phyloP scores from a whole-genome alignment of 2,888 invertebrate genomes.

The Caenorhabditis sinica region DNA sequence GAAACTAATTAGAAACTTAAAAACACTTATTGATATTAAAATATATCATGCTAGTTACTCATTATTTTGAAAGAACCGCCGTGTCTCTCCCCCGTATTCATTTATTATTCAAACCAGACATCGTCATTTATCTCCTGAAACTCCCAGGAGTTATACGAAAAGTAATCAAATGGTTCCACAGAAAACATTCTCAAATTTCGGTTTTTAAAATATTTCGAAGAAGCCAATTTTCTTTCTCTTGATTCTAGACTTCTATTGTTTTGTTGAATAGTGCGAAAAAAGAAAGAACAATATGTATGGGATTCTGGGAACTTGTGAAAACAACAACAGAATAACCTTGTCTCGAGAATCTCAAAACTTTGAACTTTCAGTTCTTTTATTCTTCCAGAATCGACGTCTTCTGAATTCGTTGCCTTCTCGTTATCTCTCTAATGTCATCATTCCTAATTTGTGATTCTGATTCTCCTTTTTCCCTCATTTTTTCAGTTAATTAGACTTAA shows the following conservation, averaged over 20 bases:
- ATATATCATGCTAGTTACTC: constrained; percentile 11
- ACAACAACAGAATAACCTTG: not conserved
- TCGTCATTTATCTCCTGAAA: constrained; percentile 27
- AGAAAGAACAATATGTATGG: not conserved
- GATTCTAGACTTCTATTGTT: constrained; percentile 5
- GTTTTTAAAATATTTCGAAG: constrained; percentile 1
- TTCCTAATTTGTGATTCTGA: constrained; percentile 33
- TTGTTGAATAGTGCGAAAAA: not conserved
- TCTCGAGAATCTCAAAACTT: not conserved
- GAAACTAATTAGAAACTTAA: not conserved
- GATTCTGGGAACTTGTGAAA: not conserved
- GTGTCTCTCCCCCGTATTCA: not conserved
- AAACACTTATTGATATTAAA: not conserved
- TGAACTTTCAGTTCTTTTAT: not conserved
- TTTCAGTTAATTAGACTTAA: constrained; percentile 31
- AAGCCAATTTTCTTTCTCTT: not conserved
- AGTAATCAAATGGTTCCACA: not conserved
- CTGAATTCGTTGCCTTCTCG: not conserved
- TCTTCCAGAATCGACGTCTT: not conserved
- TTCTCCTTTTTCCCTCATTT: constrained; percentile 11
- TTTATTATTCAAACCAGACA: constrained; percentile 19
- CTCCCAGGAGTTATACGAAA: constrained; percentile 12
- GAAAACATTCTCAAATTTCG: no score
- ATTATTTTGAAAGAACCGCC: not conserved
- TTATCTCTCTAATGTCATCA: constrained; percentile 1